Percentiles rank a stretch among this genome's conserved stretches.
These are phyloP conservation scores for Geotrypetes seraphini DNA, from an alignment of 2,797 vertebrate species.

Conservation along the genomic window DNA sequence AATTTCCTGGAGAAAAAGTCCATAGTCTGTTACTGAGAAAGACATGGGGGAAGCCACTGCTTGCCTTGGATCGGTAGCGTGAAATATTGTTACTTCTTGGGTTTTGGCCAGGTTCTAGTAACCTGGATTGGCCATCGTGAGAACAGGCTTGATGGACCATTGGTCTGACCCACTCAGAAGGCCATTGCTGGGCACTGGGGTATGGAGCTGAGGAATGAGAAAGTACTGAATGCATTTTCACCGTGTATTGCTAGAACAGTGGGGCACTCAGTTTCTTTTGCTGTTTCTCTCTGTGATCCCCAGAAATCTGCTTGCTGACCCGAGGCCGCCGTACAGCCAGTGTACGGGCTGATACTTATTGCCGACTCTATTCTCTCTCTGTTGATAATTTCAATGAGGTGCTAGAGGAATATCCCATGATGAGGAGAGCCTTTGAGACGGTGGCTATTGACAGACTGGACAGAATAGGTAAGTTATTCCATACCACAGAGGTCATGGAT, in stretches of 20 bases:
- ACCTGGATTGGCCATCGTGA: too few species aligned
- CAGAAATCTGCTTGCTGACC: conserved; percentile 90
- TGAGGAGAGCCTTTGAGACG: conserved; percentile 84
- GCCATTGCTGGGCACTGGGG: not conserved
- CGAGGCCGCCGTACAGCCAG: conserved; percentile 81
- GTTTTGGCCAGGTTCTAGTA: too few species aligned
- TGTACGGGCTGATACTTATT: conserved; percentile 82
- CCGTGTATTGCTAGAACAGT: not conserved
- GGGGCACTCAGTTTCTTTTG: not conserved
- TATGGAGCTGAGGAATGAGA: not conserved
- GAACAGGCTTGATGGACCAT: too few species aligned
- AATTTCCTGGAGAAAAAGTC: too few species aligned
- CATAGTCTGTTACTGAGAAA: too few species aligned
- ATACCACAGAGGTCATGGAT: not conserved
- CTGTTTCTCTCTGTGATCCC: not conserved
- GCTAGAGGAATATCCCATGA: conserved; percentile 90
- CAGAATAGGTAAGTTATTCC: conserved; percentile 77
- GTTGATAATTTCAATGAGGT: conserved; percentile 93
- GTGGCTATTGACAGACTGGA: conserved; percentile 86
- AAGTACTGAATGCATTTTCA: not conserved
- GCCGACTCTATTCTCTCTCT: conserved; percentile 78
- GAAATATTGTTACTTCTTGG: too few species aligned
- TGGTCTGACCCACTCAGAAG: not conserved
- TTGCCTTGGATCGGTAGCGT: too few species aligned
- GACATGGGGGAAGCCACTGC: too few species aligned